Base-by-base conservation (phyloP, 2,888 invertebrate species). In the Platycheirus rosarum region DNA sequence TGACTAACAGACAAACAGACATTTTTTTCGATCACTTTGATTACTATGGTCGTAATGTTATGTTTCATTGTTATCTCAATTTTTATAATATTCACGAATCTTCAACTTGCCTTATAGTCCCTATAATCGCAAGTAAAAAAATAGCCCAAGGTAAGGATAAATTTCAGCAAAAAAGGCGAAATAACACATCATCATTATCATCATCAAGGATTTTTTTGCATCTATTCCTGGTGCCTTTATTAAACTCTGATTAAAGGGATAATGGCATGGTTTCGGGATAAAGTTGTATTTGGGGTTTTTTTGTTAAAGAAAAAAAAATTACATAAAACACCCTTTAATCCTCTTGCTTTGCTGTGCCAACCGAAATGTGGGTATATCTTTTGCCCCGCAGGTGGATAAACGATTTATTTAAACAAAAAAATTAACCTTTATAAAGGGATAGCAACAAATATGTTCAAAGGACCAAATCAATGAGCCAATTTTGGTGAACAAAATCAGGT, bases 161-260 rank as follows among this genome's bases (percentile, higher is more conserved):
- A 20, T 18, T 13, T 23, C 18, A 20, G 23, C 2, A 23, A 55
- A 14, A 5, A 37, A 16, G 23, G 51, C 63, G 48, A 51, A 65
- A 49, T 63, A 65, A 23, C 55, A 68, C 62, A 29, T 66, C 65
- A 57, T 65, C 77, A 66, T 71, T 42, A 66, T 40, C 42, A 48
- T 66, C 32, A 49, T 60, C 49, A 29, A 40, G 29, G 16, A 5
- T 35, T 49, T 40, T 65, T 66, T 48, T 46, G 8, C 16, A 4
- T 32, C 51, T 23, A 29, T 44, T 75, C 51, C 20, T 49, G 65
- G 51, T 62, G 53, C 65, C 53, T 60, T 29, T 76, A 82, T 76
- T 76, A 71, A 76, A 71, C 42, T 76, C 62, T 82, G 76, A 76
- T 82, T 82, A 82, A 68, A 82, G 26, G 76, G 71, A 76, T 82